Conservation (phyloP, 2,888 invertebrate species). For the Nymphalis urticae region DNA sequence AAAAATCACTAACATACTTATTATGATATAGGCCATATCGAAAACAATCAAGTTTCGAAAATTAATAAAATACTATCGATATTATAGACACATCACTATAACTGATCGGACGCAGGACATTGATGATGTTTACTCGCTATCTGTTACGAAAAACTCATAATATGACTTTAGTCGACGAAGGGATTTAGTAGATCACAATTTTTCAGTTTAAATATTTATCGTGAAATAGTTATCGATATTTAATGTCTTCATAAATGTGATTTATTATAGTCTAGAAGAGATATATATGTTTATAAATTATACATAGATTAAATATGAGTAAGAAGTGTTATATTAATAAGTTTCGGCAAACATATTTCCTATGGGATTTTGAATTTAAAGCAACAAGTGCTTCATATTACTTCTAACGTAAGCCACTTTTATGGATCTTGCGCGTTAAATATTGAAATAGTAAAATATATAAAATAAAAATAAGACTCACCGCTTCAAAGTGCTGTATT, state of each 20-base stretch:
- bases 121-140: constrained; percentile 68
- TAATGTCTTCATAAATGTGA: constrained; percentile 6
- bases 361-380: no score
- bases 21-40: not conserved
- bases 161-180: constrained; percentile 40
- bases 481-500: constrained; percentile 85
- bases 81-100: constrained; percentile 4
- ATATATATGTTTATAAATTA: no score
- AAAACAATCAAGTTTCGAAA: not conserved
- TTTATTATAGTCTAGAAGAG: not conserved
- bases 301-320: not conserved
- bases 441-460: no score
- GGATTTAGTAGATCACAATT: constrained; percentile 9
- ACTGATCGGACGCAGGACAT: constrained; percentile 41
- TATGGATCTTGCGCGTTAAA: no score
- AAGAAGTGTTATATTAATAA: not conserved
- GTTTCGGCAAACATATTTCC: no score
- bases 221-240: constrained; percentile 20
- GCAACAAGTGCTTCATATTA: no score
- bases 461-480: constrained; percentile 55
- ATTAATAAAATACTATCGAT: not conserved
- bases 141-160: constrained; percentile 50
- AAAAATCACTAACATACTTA: no score
- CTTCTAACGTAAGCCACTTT: no score
- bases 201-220: constrained; percentile 20